phyloP scores from a whole-genome alignment of 2,113 vertebrate species.

The Zosterops lateralis region DNA sequence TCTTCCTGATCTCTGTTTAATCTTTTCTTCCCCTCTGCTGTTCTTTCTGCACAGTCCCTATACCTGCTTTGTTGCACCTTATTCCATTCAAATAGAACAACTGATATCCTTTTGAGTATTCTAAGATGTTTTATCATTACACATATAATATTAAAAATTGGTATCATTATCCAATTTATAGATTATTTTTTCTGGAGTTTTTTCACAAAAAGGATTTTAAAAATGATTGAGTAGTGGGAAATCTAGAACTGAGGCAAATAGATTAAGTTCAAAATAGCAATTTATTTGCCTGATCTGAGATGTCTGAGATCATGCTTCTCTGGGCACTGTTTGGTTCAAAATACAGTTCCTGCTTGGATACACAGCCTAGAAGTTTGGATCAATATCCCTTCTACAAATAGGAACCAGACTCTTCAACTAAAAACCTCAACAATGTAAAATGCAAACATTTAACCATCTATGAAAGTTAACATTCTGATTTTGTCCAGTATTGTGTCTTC shows the following conservation, averaged over 20 bases:
- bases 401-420: not conserved
- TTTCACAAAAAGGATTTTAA: not conserved
- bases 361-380: not conserved
- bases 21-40: not conserved
- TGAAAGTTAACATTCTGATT: not conserved
- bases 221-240: not conserved
- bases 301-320: not conserved
- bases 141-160: not conserved
- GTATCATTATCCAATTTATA: not conserved
- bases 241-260: not conserved
- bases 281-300: not conserved
- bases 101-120: not conserved
- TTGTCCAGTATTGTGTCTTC: not conserved
- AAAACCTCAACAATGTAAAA: not conserved
- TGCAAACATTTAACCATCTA: not conserved
- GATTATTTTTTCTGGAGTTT: not conserved
- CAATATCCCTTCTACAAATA: not conserved
- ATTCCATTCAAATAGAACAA: not conserved
- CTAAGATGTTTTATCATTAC: not conserved
- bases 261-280: not conserved
- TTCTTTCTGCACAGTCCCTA: not conserved
- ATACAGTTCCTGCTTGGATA: not conserved
- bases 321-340: not conserved
- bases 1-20: not conserved
- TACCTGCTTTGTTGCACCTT: fast-evolving